These are phyloP conservation scores for Antedon mediterranea DNA, from an alignment of 53 echinoderm and acorn worm species.

Conservation along the genomic window DNA sequence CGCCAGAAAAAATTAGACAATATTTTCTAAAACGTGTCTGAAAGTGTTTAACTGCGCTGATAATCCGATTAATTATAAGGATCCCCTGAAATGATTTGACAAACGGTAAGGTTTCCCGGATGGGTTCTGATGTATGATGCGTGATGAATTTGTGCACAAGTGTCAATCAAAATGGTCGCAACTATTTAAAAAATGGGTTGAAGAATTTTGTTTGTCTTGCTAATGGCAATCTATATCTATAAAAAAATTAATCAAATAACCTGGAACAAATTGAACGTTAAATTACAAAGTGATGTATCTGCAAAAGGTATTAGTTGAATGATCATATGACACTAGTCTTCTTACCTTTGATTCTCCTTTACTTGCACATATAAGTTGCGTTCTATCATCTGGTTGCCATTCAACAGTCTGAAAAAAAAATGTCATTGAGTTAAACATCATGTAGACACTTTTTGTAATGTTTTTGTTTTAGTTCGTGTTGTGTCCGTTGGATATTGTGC, in stretches of 20 bases:
- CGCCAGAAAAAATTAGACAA: neutral
- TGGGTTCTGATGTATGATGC: neutral
- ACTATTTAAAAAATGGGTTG: neutral
- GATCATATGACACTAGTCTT: no score
- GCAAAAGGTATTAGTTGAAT: no score
- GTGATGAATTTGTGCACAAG: neutral
- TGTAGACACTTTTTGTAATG: no score
- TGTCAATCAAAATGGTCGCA: neutral
- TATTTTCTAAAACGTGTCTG: neutral
- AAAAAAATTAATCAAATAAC: no score
- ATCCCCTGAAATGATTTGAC: neutral
- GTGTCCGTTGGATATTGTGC: no score
- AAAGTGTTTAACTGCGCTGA: neutral
- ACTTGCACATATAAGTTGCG: slow-evolving; percentile 43
- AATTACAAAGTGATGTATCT: no score
- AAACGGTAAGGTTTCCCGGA: neutral
- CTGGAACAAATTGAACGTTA: no score
- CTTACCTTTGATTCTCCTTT: slow-evolving; percentile 86
- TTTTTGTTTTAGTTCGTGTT: no score
- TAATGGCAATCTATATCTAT: neutral
- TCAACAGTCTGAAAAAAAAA: slow-evolving; percentile 39
- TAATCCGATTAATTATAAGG: neutral
- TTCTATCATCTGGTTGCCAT: slow-evolving; percentile 54
- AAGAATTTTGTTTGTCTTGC: neutral
- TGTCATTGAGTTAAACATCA: neutral